Evolutionary conservation across 1,140 invertebrate genomes (phyloP).

Genomic region (Drosophila dunni): DNA sequence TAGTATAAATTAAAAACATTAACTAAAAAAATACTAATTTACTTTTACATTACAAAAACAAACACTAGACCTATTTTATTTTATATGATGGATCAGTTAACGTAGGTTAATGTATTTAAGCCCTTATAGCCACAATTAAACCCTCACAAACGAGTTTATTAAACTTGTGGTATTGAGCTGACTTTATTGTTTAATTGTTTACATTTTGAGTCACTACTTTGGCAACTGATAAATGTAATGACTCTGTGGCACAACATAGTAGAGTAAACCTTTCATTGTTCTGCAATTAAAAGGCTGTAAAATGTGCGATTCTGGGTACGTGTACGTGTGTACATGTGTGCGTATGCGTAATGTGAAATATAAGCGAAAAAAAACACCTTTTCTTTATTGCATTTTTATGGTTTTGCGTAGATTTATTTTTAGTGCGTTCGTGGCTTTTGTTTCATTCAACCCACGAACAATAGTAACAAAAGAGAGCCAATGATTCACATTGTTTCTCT

Average conservation of each 20-base stretch:
- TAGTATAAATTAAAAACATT: no score
- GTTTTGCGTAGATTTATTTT: constrained; percentile 68
- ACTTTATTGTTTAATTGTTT: neutral
- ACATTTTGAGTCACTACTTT: neutral
- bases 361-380: constrained; percentile 43
- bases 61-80: no score
- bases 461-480: constrained; percentile 41
- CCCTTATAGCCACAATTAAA: neutral
- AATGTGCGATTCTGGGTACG: neutral
- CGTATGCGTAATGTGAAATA: constrained; percentile 22
- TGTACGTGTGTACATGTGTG: neutral
- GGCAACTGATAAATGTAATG: constrained; percentile 10
- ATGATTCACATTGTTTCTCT: constrained; percentile 28
- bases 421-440: constrained; percentile 63
- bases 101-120: no score
- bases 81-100: no score
- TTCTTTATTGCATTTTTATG: constrained; percentile 79
- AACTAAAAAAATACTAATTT: no score
- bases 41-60: no score
- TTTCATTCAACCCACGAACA: constrained; percentile 48
- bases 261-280: constrained; percentile 23
- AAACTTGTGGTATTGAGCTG: neutral
- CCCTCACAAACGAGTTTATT: neutral
- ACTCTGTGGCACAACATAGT: neutral
- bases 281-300: constrained; percentile 9